These are phyloP conservation scores for Saturnia pavonia DNA, from an alignment of 2,888 invertebrate genomes.

Conservation along the genomic window DNA sequence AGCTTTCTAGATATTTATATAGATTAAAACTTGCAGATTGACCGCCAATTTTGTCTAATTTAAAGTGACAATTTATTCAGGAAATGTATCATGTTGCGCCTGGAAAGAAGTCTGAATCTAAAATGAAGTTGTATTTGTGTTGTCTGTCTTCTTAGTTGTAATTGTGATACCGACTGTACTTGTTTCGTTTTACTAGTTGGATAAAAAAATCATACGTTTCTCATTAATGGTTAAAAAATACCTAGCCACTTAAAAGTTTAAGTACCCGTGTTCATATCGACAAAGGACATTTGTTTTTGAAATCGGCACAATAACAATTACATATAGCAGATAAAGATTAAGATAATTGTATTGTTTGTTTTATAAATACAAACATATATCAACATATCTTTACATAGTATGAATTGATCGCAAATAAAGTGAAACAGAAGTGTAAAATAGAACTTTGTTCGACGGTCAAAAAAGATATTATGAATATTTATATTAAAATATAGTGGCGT, in stretches of 20 bases:
- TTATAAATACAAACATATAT: neutral
- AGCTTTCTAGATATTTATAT: neutral
- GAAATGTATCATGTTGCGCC: no score
- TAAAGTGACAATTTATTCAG: no score
- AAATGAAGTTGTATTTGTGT: neutral
- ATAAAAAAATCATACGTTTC: neutral
- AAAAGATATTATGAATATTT: no score
- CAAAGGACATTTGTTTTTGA: neutral
- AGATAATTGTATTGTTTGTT: neutral
- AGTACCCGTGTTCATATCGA: neutral
- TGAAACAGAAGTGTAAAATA: no score
- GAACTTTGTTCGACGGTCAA: no score
- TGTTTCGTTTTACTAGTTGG: neutral
- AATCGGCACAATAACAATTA: neutral
- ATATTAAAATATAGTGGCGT: no score
- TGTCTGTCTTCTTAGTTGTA: neutral
- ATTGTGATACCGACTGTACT: neutral
- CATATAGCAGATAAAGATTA: neutral
- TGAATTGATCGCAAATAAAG: neutral
- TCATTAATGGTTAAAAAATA: neutral
- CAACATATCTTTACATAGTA: neutral
- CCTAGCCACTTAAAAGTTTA: neutral
- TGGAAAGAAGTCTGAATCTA: neutral
- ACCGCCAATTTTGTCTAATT: no score
- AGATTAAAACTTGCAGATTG: neutral